A percentile compares a stretch with the other conserved stretches of the same genome.
Conservation (phyloP, 2,888 invertebrate genomes). For the Ichneumoninae sp. region DNA sequence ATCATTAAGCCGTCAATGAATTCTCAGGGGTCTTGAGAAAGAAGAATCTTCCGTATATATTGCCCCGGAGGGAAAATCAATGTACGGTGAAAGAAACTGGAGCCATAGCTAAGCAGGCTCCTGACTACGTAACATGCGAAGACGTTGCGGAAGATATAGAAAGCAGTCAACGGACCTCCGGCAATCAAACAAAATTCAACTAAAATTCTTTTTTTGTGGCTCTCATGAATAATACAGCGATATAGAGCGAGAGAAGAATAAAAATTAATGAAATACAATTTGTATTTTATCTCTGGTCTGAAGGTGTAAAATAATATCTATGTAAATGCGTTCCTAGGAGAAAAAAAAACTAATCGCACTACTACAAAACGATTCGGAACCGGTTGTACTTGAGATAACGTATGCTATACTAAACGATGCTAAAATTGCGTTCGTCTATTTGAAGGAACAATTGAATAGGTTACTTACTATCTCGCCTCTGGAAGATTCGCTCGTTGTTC, state of each 20-base stretch:
- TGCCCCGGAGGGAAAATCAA: conserved; percentile 58
- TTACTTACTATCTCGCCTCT: conserved; percentile 38
- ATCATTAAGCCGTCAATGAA: conserved; percentile 59
- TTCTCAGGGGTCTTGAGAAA: conserved; percentile 50
- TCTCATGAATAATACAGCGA: conserved; percentile 11
- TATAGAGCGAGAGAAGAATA: not conserved
- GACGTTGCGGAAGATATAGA: conserved; percentile 18
- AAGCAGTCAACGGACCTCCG: conserved; percentile 26
- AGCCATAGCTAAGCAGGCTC: conserved; percentile 15
- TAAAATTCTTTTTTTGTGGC: conserved; percentile 9
- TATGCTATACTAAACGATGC: not conserved
- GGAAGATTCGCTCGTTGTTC: conserved; percentile 53
- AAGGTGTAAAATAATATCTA: conserved; percentile 56
- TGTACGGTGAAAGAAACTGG: conserved; percentile 60
- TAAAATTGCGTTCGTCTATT: conserved; percentile 28
- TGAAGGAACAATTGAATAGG: conserved; percentile 28
- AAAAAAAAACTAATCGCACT: conserved; percentile 21
- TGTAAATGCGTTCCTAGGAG: conserved; percentile 55
- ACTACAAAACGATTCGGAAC: conserved; percentile 37
- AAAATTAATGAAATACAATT: conserved; percentile 25
- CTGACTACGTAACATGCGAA: not conserved
- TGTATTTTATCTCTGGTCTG: conserved; percentile 28
- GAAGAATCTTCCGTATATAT: not conserved
- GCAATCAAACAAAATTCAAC: not conserved
- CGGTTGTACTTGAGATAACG: conserved; percentile 54